Base-by-base conservation (phyloP, 2,113 vertebrate species). In the Leptosomus discolor region DNA sequence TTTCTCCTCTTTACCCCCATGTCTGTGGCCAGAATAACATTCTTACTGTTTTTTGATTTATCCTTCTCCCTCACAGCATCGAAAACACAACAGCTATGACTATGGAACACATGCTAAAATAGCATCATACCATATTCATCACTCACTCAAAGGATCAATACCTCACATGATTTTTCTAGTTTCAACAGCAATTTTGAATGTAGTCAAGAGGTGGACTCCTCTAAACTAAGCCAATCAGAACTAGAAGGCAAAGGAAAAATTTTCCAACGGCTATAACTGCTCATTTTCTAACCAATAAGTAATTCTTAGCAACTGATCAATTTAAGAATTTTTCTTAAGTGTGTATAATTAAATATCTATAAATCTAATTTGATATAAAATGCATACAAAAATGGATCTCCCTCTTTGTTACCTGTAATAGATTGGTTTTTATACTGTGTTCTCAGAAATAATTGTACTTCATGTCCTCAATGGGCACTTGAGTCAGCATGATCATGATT, bases 381-480 rank as follows among this genome's bases (percentile, higher is more conserved):
- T 45, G 15, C 45, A 50, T 77, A 61, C 36, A 79, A 86, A n/a
- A 84, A 63, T 70, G 32, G 9, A 78, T 79, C 37, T 86, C 36
- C 24, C 32, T 92, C 50, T 48, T 90, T 60, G 50, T 58, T 80
- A 92, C 36, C 63, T 86, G 46, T 45, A 86, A 81, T 3, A 81
- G 37, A 85, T 1, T 61, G 34, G 0, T 5, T 41, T 94, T 74
- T 88, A 83, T 32, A 86, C 18, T 85, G 14, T 45, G 29, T 65
- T 95, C 71, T 95, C 68, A 92, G 63, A 79, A 94, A 90, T 71
- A 94, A 85, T 36, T 88, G 46, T 26, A 60, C 69, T 93, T 82
- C 61, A 60, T 61, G 12, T 76, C 79, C 79, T 88, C 71, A 91
- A 1, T 23, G 10, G 64, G 22, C 54, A 94, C 77, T 78, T 91